Evolutionary conservation across 2,888 invertebrate genomes (phyloP), one percentile per base, ranked within the genome.

Genomic region (Ceraclea dissimilis): DNA sequence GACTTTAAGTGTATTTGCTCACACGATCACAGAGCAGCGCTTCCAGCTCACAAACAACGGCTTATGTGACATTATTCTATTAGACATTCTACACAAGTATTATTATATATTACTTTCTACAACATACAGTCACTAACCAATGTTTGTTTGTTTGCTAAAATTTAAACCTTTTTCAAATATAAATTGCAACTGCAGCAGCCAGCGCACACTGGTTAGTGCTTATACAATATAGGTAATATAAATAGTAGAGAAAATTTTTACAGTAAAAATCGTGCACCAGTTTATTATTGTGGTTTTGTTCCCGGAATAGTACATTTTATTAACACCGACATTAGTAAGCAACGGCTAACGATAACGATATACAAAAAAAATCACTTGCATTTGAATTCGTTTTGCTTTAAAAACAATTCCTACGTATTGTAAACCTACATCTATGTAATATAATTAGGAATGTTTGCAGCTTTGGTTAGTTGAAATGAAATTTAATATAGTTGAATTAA

Each of bases 1-100:
- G 54, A 54, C 54, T 49, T 16, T 16, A 43, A 34, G 22, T 22
- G 48, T 18, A 47, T 47, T 47, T 47, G 47, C 19, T 39, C 39
- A 39, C 39, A 39, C 39, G 39, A 39, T 39, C 39, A 16, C 39
- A 13, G 16, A 39, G 16, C 39, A 39, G 13, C 39, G 39, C 39
- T 16, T 39, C 16, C 39, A 39, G 39, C 39, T n/a, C 4, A 39
- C 13, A 39, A 39, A 39, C 13, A 39, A 39, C 39, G 13, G n/a
- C 16, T 39, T 13, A 13, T 39, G 39, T 39, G n/a, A 39, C 39
- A 39, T 39, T 39, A 39, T 39, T 39, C 39, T 39, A 39, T 39
- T 39, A 39, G 39, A 26, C 26, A 26, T 26, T 26, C 26, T 26
- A 26, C 10, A 26, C 10, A 26, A n/a, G n/a, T n/a, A n/a, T n/a